Percentiles rank a stretch among this genome's conserved stretches.
phyloP scores from a whole-genome alignment of 2,113 vertebrate genomes.

The Junco hyemalis region DNA sequence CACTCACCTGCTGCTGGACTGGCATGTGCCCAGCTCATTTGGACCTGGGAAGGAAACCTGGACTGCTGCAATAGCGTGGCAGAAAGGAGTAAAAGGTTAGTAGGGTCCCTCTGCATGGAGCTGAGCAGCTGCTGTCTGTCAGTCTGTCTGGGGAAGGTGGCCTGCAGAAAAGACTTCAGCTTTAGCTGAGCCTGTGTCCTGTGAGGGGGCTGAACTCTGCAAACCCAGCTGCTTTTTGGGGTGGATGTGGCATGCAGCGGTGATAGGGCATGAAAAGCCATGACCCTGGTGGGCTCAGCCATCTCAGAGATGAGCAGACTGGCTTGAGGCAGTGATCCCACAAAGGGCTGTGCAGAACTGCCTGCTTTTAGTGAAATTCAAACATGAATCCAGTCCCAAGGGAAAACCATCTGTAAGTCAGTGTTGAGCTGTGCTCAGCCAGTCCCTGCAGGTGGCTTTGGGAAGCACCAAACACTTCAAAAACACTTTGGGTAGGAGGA shows the following conservation, averaged over 20 bases:
- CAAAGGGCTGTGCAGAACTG: background rate
- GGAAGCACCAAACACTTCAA: background rate
- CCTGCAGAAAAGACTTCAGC: background rate
- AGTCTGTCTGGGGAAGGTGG: background rate
- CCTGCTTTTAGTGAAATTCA: background rate
- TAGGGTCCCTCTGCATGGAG: accelerated
- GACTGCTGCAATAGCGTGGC: background rate
- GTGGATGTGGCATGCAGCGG: background rate
- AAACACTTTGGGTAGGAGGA: background rate
- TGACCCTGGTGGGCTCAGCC: background rate
- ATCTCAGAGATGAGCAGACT: background rate
- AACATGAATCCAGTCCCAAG: background rate
- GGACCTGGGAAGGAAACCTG: background rate
- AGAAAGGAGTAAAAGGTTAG: background rate
- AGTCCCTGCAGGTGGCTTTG: background rate
- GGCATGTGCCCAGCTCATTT: background rate
- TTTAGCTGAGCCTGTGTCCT: background rate
- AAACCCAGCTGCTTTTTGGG: background rate
- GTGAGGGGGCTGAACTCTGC: background rate
- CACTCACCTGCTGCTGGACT: background rate
- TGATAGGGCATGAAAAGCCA: accelerated
- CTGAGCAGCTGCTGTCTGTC: background rate
- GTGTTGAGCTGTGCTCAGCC: background rate
- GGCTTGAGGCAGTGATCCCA: background rate
- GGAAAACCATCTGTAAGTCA: background rate